A percentile compares a stretch with the other conserved stretches of the same genome.
Evolutionary conservation across 1,140 invertebrate species (phyloP).

Genomic region (Ephestia elutella): DNA sequence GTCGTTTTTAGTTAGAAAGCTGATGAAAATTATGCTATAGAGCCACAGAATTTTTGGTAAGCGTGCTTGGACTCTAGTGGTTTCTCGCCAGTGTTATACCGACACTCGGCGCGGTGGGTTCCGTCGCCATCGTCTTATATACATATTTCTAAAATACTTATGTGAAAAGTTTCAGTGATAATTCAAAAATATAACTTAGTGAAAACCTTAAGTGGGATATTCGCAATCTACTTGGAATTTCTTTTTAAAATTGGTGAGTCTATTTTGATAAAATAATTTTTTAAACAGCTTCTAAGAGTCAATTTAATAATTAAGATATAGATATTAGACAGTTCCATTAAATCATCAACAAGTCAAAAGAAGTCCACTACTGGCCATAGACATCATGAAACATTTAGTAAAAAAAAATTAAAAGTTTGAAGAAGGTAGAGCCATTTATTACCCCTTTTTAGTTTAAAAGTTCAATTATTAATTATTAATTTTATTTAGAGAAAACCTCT

Average conservation of each 20-base stretch:
- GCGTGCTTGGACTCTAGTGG: not conserved
- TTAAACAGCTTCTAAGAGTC: not conserved
- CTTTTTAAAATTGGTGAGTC: not conserved
- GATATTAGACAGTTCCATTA: no score
- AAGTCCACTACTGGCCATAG: no score
- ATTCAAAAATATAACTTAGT: constrained; percentile 1
- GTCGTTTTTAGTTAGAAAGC: not conserved
- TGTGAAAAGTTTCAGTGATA: constrained; percentile 10
- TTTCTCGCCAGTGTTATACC: constrained; percentile 38
- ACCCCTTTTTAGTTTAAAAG: no score
- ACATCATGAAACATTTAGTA: no score
- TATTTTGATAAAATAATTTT: not conserved
- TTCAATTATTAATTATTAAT: no score
- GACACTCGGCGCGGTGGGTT: constrained; percentile 55
- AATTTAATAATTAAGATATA: not conserved
- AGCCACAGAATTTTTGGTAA: not conserved
- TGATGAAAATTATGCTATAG: not conserved
- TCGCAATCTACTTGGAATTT: constrained; percentile 3
- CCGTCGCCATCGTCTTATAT: constrained; percentile 24
- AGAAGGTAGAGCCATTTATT: no score
- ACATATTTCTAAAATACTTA: constrained; percentile 6
- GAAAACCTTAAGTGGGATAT: constrained; percentile 17
- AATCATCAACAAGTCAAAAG: no score
- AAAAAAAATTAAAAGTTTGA: no score
- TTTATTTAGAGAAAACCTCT: no score